Conservation (phyloP, 2,797 vertebrate genomes). For the Rhodeus uyekii region DNA sequence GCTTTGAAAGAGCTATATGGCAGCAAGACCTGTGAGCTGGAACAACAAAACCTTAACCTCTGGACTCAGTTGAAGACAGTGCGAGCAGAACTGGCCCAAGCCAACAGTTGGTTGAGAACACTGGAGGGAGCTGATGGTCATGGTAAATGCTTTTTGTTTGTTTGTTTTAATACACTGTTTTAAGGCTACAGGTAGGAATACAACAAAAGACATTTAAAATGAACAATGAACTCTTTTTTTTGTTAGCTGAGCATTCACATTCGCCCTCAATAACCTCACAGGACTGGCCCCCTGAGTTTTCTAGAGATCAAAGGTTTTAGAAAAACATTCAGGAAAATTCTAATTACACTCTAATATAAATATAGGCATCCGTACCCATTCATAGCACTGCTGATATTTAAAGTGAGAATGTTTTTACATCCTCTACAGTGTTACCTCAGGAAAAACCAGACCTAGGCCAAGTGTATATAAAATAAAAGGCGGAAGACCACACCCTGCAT, state of each 20-base stretch:
- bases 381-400: conserved; percentile 28
- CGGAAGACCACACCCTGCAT: conserved; percentile 49
- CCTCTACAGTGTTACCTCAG: conserved; percentile 29
- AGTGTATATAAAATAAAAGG: conserved; percentile 52
- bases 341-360: conserved; percentile 41
- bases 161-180: neutral
- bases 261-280: conserved; percentile 44
- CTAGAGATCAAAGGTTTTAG: conserved; percentile 42
- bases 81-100: conserved; percentile 77
- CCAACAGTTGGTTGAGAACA: conserved; percentile 73
- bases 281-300: conserved; percentile 9
- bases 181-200: neutral
- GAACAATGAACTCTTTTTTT: neutral
- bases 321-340: conserved; percentile 42
- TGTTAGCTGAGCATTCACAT: neutral
- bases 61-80: conserved; percentile 76
- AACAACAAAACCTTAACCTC: conserved; percentile 72
- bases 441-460: conserved; percentile 20
- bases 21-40: conserved; percentile 70
- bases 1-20: conserved; percentile 74
- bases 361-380: conserved; percentile 36
- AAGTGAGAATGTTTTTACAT: conserved; percentile 52
- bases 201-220: neutral
- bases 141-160: conserved; percentile 68
- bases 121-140: conserved; percentile 79